A percentile compares a stretch with the other conserved stretches of the same genome.
Conservation (phyloP, 2,113 vertebrate genomes). For the Lophochroa leadbeateri region DNA sequence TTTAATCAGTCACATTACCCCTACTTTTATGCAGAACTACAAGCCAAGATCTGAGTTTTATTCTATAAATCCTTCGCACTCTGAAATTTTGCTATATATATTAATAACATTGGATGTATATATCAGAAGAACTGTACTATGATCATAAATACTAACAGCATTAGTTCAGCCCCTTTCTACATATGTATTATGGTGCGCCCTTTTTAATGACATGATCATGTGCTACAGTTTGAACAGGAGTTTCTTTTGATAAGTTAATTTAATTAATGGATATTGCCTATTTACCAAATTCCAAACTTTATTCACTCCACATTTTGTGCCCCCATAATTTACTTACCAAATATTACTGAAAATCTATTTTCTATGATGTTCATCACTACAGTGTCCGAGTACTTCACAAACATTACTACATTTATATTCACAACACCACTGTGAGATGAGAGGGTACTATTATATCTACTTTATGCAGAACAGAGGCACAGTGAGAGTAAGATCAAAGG, state of each 20-base stretch:
- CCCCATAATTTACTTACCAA: not conserved
- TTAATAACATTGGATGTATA: not conserved
- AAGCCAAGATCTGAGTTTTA: not conserved
- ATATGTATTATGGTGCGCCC: not conserved
- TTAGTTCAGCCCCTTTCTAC: not conserved
- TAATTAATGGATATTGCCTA: not conserved
- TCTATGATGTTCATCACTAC: not conserved
- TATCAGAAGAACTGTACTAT: not conserved
- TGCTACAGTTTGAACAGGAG: not conserved
- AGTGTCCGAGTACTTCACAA: not conserved
- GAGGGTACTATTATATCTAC: not conserved
- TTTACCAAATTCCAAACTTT: not conserved
- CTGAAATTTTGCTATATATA: not conserved
- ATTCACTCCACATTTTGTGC: not conserved
- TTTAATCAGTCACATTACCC: not conserved
- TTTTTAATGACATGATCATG: not conserved
- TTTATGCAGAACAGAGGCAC: constrained; percentile 1
- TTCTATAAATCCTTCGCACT: not conserved
- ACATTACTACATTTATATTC: not conserved
- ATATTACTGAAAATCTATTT: not conserved
- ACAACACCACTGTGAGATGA: not conserved
- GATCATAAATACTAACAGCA: not conserved
- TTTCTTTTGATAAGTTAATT: not conserved
- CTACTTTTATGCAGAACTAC: not conserved
- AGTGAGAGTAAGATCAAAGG: constrained; percentile 42